These are phyloP conservation scores for Ploceus nigricollis DNA, from an alignment of 2,113 vertebrate species.

Conservation along the genomic window DNA sequence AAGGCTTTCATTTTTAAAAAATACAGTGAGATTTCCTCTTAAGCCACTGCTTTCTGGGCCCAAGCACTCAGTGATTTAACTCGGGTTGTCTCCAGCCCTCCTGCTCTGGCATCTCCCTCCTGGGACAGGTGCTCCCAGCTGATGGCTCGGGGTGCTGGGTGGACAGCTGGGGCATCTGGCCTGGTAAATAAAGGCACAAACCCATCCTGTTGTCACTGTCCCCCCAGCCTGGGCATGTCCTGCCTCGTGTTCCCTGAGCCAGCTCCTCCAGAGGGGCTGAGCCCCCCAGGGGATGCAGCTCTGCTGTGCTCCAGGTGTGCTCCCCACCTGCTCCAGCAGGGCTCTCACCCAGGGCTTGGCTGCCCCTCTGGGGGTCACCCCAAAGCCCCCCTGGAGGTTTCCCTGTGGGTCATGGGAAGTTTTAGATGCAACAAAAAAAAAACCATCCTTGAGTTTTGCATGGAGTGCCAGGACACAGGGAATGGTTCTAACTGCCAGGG, in stretches of 20 bases:
- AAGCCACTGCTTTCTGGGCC: not conserved
- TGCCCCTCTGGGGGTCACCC: not conserved
- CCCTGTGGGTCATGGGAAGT: not conserved
- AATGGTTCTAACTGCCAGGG: not conserved
- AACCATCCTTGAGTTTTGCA: fast-evolving
- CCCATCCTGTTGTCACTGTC: not conserved
- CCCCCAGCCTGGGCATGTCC: not conserved
- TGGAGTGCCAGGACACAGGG: not conserved
- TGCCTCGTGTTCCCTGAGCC: fast-evolving
- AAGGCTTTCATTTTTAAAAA: not conserved
- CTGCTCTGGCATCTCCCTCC: not conserved
- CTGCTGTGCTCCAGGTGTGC: not conserved
- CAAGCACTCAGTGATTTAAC: not conserved
- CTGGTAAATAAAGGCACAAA: not conserved
- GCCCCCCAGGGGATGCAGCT: fast-evolving
- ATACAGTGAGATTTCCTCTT: not conserved
- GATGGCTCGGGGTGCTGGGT: not conserved
- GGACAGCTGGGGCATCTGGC: not conserved
- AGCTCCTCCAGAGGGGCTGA: not conserved
- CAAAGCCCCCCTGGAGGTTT: not conserved
- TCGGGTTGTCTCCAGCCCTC: not conserved
- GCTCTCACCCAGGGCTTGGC: not conserved
- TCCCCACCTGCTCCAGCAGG: not conserved
- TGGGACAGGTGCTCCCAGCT: slow-evolving; percentile 5
- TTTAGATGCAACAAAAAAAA: not conserved